A percentile compares a stretch with the other conserved stretches of the same genome.
Evolutionary conservation across 2,797 vertebrate genomes (phyloP).

Genomic region (Crocodylus rhombifer): DNA sequence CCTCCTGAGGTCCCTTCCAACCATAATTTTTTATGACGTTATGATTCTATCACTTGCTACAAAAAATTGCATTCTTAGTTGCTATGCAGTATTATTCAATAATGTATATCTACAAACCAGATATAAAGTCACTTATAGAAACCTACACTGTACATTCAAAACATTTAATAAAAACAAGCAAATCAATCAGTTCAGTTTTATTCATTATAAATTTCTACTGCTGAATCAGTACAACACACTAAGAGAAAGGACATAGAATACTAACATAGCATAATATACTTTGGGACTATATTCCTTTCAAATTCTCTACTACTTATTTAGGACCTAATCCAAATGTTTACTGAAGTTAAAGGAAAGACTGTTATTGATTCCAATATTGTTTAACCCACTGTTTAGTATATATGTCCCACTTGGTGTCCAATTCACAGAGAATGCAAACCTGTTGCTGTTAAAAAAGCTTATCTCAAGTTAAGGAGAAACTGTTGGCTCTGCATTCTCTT

Average conservation of each 20-base stretch:
- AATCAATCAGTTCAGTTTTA: constrained; percentile 6
- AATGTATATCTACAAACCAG: neutral
- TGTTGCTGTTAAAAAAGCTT: neutral
- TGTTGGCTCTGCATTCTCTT: constrained; percentile 21
- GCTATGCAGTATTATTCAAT: neutral
- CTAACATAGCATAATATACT: neutral
- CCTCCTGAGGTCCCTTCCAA: too few species aligned
- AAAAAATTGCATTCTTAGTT: neutral
- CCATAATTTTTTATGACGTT: too few species aligned
- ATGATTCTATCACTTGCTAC: neutral
- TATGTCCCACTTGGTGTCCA: neutral
- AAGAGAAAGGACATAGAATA: neutral
- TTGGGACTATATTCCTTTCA: neutral
- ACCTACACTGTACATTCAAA: neutral
- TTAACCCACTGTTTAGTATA: neutral
- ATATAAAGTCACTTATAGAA: constrained; percentile 14
- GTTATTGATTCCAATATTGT: neutral
- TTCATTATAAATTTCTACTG: constrained; percentile 13
- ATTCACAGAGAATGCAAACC: accelerated
- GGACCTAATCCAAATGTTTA: neutral
- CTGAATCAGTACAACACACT: neutral
- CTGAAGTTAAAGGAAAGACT: neutral
- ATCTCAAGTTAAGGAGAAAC: neutral
- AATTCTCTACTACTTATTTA: constrained; percentile 5
- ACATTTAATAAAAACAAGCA: neutral